phyloP scores from a whole-genome alignment of 2,113 vertebrate species.

The Anser cygnoides region DNA sequence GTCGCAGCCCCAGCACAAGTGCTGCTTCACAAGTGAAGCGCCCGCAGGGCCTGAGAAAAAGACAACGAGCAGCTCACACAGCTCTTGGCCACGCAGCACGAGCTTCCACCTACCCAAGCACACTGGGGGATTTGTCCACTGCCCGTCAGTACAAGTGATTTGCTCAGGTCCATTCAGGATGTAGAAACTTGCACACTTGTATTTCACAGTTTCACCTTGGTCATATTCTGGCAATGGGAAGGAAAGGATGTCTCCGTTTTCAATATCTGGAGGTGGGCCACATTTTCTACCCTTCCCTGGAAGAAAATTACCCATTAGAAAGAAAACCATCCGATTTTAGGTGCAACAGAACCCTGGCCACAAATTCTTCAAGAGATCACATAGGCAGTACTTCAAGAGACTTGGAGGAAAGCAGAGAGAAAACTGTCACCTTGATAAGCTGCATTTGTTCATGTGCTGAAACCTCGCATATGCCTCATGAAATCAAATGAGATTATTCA shows the following conservation, averaged over 20 bases:
- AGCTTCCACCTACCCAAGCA: conserved; percentile 25
- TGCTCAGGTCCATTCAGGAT: not conserved
- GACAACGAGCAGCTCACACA: not conserved
- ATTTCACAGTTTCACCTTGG: not conserved
- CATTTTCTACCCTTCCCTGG: conserved; percentile 7
- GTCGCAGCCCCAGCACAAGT: not conserved
- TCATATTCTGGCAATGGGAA: not conserved
- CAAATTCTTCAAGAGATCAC: not conserved
- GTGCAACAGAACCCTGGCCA: not conserved
- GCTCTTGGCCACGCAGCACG: not conserved
- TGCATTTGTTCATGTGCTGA: not conserved
- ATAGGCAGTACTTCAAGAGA: not conserved
- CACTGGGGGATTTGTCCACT: conserved; percentile 26
- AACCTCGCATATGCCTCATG: not conserved
- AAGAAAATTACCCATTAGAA: not conserved
- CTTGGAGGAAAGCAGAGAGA: not conserved
- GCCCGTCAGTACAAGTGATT: not conserved
- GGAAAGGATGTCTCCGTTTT: conserved; percentile 13
- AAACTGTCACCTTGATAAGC: not conserved
- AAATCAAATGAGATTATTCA: not conserved
- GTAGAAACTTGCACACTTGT: not conserved
- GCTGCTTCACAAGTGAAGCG: not conserved
- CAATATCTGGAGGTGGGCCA: conserved; percentile 6
- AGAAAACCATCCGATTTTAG: not conserved
- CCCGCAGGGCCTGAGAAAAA: not conserved